phyloP scores from a whole-genome alignment of 2,888 invertebrate species.

The Anaspis maculata region DNA sequence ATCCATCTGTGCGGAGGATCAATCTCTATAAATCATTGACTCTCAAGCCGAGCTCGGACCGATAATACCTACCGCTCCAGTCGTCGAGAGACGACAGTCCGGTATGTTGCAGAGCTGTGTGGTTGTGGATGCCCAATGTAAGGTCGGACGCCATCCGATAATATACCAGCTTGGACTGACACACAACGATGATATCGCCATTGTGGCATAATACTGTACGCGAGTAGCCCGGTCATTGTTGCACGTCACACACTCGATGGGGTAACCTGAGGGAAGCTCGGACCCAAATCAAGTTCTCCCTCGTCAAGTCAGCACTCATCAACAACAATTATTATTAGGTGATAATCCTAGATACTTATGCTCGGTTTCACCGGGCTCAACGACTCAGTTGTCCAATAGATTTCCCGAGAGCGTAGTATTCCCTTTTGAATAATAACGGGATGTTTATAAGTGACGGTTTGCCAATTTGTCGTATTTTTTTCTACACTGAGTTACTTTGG shows the following conservation, averaged over 20 bases:
- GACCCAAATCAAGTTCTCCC: background rate
- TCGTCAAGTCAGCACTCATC: too few species aligned
- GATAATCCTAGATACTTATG: too few species aligned
- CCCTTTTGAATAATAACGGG: too few species aligned
- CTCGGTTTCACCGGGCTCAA: too few species aligned
- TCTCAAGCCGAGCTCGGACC: constrained; percentile 4
- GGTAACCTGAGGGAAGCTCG: background rate
- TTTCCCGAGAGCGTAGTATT: too few species aligned
- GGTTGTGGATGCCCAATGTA: background rate
- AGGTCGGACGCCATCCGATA: background rate
- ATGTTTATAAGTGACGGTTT: too few species aligned
- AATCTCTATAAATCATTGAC: constrained; percentile 18
- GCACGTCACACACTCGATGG: background rate
- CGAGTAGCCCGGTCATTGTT: background rate
- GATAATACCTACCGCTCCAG: too few species aligned
- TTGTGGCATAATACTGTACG: background rate
- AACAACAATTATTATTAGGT: too few species aligned
- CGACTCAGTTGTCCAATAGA: too few species aligned
- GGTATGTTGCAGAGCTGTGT: background rate
- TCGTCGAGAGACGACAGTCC: background rate
- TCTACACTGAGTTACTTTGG: too few species aligned
- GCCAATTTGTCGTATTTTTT: too few species aligned
- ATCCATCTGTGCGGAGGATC: constrained; percentile 16
- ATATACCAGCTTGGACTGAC: background rate
- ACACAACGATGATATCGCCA: background rate